Evolutionary conservation across 1,140 invertebrate genomes (phyloP), one percentile per base, ranked within the genome.

Genomic region (Frieseomelitta varia): DNA sequence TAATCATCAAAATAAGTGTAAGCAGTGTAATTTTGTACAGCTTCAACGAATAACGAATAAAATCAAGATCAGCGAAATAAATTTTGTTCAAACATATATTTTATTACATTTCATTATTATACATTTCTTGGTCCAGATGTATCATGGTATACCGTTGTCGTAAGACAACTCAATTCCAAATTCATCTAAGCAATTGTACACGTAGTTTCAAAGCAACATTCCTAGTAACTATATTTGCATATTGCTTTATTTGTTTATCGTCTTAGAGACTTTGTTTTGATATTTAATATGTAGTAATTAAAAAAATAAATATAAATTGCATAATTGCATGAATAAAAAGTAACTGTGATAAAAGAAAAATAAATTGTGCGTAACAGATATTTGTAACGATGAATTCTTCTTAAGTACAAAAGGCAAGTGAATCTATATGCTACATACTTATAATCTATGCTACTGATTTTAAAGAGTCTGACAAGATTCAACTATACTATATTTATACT

Each of bases 71-170:
- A 51, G 19, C 21, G 27, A 72, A 87, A 65, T 30, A 27, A 85
- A 68, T 11, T 77, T 88, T 65, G 77, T 63, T 53, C 55, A 90
- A 78, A 85, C 56, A 61, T 56, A 81, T 88, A 84, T 73, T 87
- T 87, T 75, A 85, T 86, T 87, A 85, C 30, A 85, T 79, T 65
- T 71, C 17, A 79, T 85, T 82, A 90, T 85, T 83, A 84, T 91
- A 89, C 85, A 88, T 84, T 76, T 90, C 69, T 91, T 91, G 88
- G 90, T 90, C 88, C 90, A 85, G 81, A 84, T 83, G 75, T 84
- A 85, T 88, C 77, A 58, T 81, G 72, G 63, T 90, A 84, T 84
- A 86, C 39, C 34, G 55, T 89, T 84, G 81, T 84, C 85, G 14
- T 51, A 39, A 30, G 74, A 87, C 83, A 75, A 79, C 55, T 88